A percentile compares a stretch with the other conserved stretches of the same genome.
phyloP scores from a whole-genome alignment of 2,797 vertebrate genomes.

The Alcedo quadribrachys region DNA sequence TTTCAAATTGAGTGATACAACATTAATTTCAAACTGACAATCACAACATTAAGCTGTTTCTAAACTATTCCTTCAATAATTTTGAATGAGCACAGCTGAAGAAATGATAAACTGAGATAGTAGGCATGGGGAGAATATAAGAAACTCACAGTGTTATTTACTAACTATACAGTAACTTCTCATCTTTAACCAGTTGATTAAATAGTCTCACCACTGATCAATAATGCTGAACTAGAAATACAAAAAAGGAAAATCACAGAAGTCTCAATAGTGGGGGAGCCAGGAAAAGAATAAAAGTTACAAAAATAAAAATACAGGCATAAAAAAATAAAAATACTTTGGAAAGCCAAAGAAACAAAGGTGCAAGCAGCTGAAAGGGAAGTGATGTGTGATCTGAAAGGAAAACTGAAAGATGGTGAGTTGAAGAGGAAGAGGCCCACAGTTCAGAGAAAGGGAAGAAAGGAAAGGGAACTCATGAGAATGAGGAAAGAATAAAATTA shows the following conservation, averaged over 20 bases:
- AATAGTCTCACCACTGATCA: neutral
- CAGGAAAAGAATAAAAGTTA: neutral
- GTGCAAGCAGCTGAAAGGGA: neutral
- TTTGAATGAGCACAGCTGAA: neutral
- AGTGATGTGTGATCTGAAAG: neutral
- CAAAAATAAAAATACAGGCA: neutral
- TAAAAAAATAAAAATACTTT: neutral
- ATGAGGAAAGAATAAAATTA: neutral
- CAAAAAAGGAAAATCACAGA: neutral
- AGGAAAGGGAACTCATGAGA: neutral
- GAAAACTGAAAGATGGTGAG: fast-evolving
- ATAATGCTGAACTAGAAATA: neutral
- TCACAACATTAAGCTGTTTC: neutral
- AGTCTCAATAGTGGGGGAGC: neutral
- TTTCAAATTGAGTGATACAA: neutral
- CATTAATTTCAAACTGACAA: neutral
- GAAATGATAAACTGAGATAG: neutral
- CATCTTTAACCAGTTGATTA: neutral
- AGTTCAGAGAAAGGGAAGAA: neutral
- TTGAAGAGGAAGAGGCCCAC: neutral
- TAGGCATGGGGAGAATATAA: neutral
- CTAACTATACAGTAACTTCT: neutral
- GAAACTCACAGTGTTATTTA: neutral
- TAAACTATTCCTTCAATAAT: neutral
- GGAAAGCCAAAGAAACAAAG: neutral